Percentiles rank a stretch among this genome's conserved stretches.
These are phyloP conservation scores for Napeogenes sylphis DNA, from an alignment of 2,888 invertebrate species.

Conservation along the genomic window DNA sequence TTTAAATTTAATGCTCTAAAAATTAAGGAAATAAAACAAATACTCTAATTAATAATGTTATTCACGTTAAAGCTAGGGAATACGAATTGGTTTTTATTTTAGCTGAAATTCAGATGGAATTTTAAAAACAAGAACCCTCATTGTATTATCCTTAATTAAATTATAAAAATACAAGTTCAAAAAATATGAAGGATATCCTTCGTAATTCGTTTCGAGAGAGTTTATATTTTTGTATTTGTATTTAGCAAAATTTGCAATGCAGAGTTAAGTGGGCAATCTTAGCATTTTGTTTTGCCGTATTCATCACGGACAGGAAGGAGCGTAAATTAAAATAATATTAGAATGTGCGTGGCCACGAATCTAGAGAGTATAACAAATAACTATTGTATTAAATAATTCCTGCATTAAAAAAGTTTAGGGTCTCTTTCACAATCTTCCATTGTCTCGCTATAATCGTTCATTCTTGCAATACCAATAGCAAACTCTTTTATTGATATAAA, in stretches of 20 bases:
- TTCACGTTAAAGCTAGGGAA: too few relatives aligned
- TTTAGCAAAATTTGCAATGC: constrained; percentile 24
- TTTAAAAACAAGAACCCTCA: constrained; percentile 2
- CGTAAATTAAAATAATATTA: constrained; percentile 43
- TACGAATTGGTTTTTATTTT: too few relatives aligned
- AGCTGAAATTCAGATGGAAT: background rate
- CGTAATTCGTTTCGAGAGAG: constrained; percentile 2
- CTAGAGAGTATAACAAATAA: constrained; percentile 6
- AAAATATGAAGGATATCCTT: constrained; percentile 5
- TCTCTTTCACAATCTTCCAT: too few relatives aligned
- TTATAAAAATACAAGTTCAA: constrained; percentile 4
- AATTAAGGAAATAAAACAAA: too few relatives aligned
- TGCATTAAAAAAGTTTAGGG: too few relatives aligned
- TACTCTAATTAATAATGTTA: too few relatives aligned
- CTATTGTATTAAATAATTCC: background rate
- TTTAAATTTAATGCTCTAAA: too few relatives aligned
- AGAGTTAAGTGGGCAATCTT: constrained; percentile 31
- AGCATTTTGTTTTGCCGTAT: constrained; percentile 36
- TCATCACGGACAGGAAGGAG: constrained; percentile 33
- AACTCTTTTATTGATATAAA: too few relatives aligned
- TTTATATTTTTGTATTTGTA: constrained; percentile 1
- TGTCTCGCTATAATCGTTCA: too few relatives aligned
- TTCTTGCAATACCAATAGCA: too few relatives aligned
- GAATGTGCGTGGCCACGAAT: constrained; percentile 13
- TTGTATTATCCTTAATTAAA: constrained; percentile 5